A percentile compares a stretch with the other conserved stretches of the same genome.
Conservation (phyloP, 2,797 vertebrate species). For the Orestias chungarensis region DNA sequence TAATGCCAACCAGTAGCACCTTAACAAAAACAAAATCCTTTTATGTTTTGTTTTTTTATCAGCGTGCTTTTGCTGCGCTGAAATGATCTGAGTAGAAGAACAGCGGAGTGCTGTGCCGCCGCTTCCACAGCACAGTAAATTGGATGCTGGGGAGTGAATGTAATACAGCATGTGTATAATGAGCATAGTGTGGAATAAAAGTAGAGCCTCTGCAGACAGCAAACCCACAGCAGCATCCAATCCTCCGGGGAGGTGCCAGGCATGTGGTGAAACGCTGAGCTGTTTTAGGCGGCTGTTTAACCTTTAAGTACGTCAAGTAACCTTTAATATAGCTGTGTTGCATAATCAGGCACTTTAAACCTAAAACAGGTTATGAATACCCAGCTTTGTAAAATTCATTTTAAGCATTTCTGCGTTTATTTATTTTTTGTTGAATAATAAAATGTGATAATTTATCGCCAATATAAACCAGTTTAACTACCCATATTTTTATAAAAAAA, state of each 20-base stretch:
- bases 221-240: slow-evolving; percentile 40
- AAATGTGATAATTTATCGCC: background rate
- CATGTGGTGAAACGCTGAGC: slow-evolving; percentile 61
- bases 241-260: slow-evolving; percentile 47
- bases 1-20: slow-evolving; percentile 18
- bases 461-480: background rate
- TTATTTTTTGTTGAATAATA: background rate
- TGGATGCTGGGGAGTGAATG: slow-evolving; percentile 51
- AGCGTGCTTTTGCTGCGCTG: slow-evolving; percentile 22
- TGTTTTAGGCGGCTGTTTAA: slow-evolving; percentile 77
- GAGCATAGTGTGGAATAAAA: slow-evolving; percentile 43
- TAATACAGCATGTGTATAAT: slow-evolving; percentile 48
- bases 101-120: slow-evolving; percentile 9
- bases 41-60: slow-evolving; percentile 30
- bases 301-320: slow-evolving; percentile 64
- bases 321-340: slow-evolving; percentile 47
- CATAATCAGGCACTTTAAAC: slow-evolving; percentile 30
- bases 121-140: slow-evolving; percentile 31
- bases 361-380: background rate
- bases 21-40: slow-evolving; percentile 20
- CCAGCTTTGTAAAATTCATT: background rate
- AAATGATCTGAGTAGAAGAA: slow-evolving; percentile 37
- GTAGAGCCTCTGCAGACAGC: slow-evolving; percentile 56
- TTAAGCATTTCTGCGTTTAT: background rate
- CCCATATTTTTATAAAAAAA: background rate